Conservation (phyloP, 2,797 vertebrate genomes). For the Vultur gryphus region DNA sequence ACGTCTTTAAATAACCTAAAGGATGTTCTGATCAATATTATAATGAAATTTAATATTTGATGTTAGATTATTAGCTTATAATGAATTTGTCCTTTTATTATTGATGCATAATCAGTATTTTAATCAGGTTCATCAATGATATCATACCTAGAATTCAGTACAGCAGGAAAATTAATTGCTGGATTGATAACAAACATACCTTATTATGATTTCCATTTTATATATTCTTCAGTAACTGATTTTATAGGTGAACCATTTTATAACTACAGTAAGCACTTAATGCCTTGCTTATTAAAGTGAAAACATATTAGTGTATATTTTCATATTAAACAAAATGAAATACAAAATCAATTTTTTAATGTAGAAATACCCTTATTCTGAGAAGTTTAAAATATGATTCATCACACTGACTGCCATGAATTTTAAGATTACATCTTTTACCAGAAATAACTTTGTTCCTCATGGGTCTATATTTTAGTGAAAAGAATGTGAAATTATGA, state of each 20-base stretch:
- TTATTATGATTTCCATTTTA: not conserved
- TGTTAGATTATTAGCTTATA: conserved; percentile 71
- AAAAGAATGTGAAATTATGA: not conserved
- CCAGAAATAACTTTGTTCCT: not conserved
- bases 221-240: not conserved
- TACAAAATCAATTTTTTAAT: not conserved
- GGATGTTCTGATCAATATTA: conserved; percentile 58
- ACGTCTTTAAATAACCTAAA: conserved; percentile 50
- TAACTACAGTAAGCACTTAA: not conserved
- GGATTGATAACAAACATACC: conserved; percentile 9
- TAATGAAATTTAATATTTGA: conserved; percentile 81
- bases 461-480: not conserved
- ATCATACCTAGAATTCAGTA: conserved; percentile 17
- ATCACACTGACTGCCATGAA: not conserved
- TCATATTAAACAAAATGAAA: not conserved
- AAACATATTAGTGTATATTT: not conserved
- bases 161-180: conserved; percentile 50
- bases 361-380: not conserved
- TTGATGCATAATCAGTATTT: conserved; percentile 67
- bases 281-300: not conserved
- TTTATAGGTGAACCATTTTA: not conserved
- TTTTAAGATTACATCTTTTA: not conserved
- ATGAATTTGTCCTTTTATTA: conserved; percentile 70
- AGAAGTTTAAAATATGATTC: not conserved
- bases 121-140: conserved; percentile 32